These are phyloP conservation scores for Saccostrea glomerata DNA, from an alignment of 1,140 invertebrate species.

Conservation along the genomic window DNA sequence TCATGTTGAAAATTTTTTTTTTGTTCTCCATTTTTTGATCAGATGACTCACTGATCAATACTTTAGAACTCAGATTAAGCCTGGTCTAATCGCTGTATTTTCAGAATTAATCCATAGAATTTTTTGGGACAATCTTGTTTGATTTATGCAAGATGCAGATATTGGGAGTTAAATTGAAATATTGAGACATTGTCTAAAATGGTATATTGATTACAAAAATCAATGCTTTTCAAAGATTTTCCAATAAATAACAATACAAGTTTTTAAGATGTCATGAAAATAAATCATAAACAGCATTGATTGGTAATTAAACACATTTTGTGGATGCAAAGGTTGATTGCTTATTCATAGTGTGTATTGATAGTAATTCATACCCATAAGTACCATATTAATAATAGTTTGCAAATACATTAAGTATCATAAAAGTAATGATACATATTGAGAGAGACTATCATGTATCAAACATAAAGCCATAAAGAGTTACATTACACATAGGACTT, in stretches of 20 bases:
- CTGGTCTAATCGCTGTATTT: not conserved
- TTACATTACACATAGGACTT: too few relatives aligned
- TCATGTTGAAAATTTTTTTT: not conserved
- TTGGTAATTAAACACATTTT: not conserved
- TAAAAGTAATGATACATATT: not conserved
- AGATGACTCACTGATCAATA: conserved; percentile 30
- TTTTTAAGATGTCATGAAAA: too few relatives aligned
- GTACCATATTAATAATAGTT: not conserved
- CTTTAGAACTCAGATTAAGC: not conserved
- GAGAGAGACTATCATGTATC: not conserved
- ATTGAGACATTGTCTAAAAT: too few relatives aligned
- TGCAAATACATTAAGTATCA: not conserved
- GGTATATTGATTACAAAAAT: too few relatives aligned
- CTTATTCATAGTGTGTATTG: not conserved
- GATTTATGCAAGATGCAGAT: too few relatives aligned
- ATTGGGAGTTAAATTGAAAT: too few relatives aligned
- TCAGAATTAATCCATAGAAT: not conserved
- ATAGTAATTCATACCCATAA: not conserved
- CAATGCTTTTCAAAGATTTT: too few relatives aligned
- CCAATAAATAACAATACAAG: too few relatives aligned
- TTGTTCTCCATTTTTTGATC: not conserved
- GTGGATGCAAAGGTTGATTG: not conserved
- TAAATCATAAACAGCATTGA: too few relatives aligned
- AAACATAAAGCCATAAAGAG: not conserved
- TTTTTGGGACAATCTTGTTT: not conserved